These are phyloP conservation scores for Allobates femoralis DNA, from an alignment of 2,797 vertebrate genomes.

Conservation along the genomic window DNA sequence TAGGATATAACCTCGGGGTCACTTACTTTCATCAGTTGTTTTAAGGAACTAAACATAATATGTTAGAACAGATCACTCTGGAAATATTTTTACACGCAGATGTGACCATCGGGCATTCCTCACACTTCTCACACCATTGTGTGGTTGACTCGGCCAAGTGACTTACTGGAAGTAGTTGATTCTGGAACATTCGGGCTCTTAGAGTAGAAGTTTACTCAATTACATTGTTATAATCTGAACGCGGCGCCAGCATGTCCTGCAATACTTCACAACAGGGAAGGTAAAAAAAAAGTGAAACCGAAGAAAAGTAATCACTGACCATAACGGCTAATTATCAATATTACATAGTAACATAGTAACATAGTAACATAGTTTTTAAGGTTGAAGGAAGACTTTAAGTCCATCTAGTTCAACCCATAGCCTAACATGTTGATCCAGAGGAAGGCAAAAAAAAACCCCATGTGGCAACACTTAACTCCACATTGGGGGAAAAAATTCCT, in stretches of 20 bases:
- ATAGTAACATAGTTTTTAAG: no score
- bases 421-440: no score
- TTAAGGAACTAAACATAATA: background rate
- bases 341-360: no score
- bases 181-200: background rate
- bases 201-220: background rate
- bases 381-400: no score
- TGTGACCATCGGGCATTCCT: background rate
- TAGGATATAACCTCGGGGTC: background rate
- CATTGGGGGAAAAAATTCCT: no score
- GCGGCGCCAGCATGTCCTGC: background rate
- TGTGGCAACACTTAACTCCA: no score
- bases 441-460: no score
- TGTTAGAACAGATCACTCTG: background rate
- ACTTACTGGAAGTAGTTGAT: background rate
- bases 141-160: background rate
- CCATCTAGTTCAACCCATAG: no score
- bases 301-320: no score
- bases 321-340: no score
- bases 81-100: background rate
- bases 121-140: background rate
- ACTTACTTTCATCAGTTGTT: background rate
- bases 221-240: background rate
- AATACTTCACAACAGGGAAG: no score
- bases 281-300: no score